A percentile compares a stretch with the other conserved stretches of the same genome.
phyloP scores from a whole-genome alignment of 2,113 vertebrate species.

The Bufo gargarizans region DNA sequence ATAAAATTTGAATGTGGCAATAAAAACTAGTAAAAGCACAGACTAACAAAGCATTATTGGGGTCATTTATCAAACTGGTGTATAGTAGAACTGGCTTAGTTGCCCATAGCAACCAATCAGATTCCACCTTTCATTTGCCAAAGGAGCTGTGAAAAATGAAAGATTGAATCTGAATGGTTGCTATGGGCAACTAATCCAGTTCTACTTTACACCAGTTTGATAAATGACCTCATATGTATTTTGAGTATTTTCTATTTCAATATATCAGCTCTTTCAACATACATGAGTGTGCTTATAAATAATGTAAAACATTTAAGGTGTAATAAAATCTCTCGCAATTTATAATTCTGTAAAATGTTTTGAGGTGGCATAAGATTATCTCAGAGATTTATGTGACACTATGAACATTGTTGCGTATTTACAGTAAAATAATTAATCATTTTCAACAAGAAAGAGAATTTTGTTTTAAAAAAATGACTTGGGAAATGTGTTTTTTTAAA shows the following conservation, averaged over 20 bases:
- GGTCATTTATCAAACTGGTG: too few relatives aligned
- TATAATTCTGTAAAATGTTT: conserved; percentile 1
- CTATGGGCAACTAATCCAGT: too few relatives aligned
- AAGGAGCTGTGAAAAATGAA: too few relatives aligned
- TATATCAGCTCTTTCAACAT: conserved; percentile 6
- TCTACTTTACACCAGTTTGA: too few relatives aligned
- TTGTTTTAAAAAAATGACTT: not conserved
- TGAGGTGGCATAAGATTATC: not conserved
- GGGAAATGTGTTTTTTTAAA: not conserved
- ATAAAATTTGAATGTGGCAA: not conserved
- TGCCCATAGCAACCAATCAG: too few relatives aligned
- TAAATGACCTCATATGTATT: not conserved
- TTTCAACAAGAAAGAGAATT: not conserved
- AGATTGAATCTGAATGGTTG: too few relatives aligned
- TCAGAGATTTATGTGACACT: conserved; percentile 21
- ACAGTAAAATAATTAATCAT: not conserved
- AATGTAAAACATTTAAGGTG: conserved; percentile 9
- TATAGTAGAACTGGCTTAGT: too few relatives aligned
- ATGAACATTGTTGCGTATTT: not conserved
- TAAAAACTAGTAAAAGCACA: not conserved
- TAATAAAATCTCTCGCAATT: conserved; percentile 5
- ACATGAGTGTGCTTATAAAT: conserved; percentile 8
- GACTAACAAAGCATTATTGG: not conserved
- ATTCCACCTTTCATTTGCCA: too few relatives aligned
- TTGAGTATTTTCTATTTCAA: not conserved